phyloP scores from a whole-genome alignment of 1,140 invertebrate species.

The Druon quercuslanigerum region DNA sequence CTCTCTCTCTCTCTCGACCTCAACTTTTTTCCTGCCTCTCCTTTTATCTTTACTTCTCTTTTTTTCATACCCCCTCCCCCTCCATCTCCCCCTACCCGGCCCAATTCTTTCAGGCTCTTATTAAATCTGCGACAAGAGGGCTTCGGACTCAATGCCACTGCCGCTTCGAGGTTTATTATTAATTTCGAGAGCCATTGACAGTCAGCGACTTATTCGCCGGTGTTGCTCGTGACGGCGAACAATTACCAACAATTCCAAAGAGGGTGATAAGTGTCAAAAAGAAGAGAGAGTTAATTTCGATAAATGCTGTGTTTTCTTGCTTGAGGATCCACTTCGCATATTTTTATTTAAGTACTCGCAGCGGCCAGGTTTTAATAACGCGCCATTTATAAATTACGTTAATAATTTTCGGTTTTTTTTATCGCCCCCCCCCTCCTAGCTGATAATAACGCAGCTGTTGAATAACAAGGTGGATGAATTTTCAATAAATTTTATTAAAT shows the following conservation, averaged over 20 bases:
- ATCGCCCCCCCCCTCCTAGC: too few relatives aligned
- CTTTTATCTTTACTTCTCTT: slow-evolving; percentile 38
- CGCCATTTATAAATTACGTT: too few relatives aligned
- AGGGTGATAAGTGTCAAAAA: slow-evolving; percentile 16
- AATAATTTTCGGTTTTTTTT: too few relatives aligned
- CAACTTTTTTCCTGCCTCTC: slow-evolving; percentile 40
- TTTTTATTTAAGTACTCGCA: too few relatives aligned
- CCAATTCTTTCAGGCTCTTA: slow-evolving; percentile 44
- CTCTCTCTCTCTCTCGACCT: slow-evolving; percentile 47
- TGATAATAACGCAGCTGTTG: too few relatives aligned
- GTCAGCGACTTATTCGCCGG: slow-evolving; percentile 28
- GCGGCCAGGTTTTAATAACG: too few relatives aligned
- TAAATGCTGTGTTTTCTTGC: background rate
- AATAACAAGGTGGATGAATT: too few relatives aligned
- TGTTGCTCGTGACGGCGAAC: slow-evolving; percentile 48
- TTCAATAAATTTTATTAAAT: too few relatives aligned
- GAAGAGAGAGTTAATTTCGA: background rate
- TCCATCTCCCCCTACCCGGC: too few relatives aligned
- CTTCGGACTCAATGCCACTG: slow-evolving; percentile 50
- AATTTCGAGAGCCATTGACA: slow-evolving; percentile 55
- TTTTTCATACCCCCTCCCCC: slow-evolving; percentile 44
- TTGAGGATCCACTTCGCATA: too few relatives aligned
- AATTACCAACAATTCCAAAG: slow-evolving; percentile 20
- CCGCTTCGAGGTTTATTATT: slow-evolving; percentile 57
- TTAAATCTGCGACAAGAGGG: slow-evolving; percentile 55